Evolutionary conservation across 2,797 vertebrate species (phyloP), one percentile per base, ranked within the genome.

Genomic region (Acipenser oxyrinchus): DNA sequence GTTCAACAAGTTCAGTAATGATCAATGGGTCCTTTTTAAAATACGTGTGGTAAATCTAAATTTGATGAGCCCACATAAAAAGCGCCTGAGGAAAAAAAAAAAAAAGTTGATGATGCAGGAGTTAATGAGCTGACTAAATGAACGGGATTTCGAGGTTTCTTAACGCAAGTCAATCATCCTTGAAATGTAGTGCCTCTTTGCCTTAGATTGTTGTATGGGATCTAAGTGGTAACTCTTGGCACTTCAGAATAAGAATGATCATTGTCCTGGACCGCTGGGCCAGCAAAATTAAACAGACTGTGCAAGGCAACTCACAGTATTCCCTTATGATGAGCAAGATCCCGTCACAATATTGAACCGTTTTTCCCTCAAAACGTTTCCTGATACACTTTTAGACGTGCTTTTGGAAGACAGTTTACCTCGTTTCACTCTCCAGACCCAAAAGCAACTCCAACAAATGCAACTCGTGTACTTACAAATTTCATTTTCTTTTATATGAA

Each of bases 1-100:
- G 80, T 71, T 85, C 86, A 89, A 89, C 88, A 90, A 88, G 88
- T 90, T 88, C 84, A 69, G 68, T 77, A 82, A 72, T 78, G 84
- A 82, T 55, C 71, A 66, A 37, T 69, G 67, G 77, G 71, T 75
- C 80, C 81, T 83, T 78, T 85, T 86, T 83, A 88, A 85, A 79
- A 78, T 52, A 79, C 75, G 78, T 76, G 79, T 79, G 79, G 80
- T 70, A 37, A 67, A 75, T 79, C 73, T 75, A 58, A 80, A 84
- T 74, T 79, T 87, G 87, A 84, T 84, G 83, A 87, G 83, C 69
- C 72, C 51, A 63, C 64, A 65, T 64, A 48, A 63, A 49, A 71
- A 74, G 71, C 23, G 66, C 64, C 72, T 68, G 67, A 66, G 7
- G 18, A 66, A 66, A 7, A 12, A 23, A 10, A 62, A 62, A 58